Conservation (phyloP, 2,113 vertebrate species). For the Piliocolobus tephrosceles region DNA sequence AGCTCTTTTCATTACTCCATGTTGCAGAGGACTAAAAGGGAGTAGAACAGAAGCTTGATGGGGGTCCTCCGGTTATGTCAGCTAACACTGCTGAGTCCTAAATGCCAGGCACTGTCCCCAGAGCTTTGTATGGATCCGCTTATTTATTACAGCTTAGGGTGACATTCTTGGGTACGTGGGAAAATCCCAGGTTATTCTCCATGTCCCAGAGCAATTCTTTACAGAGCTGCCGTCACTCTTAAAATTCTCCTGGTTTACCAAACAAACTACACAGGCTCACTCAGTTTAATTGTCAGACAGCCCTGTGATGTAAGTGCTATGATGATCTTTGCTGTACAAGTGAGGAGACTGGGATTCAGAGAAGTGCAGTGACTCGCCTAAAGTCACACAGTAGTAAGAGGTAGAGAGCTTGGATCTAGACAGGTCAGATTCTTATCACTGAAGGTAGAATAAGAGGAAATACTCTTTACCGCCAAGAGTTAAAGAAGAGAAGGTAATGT, state of each 20-base stretch:
- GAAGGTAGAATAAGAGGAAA: not conserved
- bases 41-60: rapidly evolving
- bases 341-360: not conserved
- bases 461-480: not conserved
- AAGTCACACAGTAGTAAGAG: not conserved
- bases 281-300: not conserved
- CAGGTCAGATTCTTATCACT: too few species aligned
- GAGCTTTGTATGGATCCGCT: not conserved
- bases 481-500: not conserved
- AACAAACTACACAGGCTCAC: not conserved
- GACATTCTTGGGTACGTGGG: not conserved
- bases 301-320: too few species aligned
- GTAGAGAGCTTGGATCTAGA: not conserved
- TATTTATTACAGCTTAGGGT: not conserved
- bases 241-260: not conserved
- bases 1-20: too few species aligned
- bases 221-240: not conserved
- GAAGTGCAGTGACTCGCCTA: not conserved
- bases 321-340: not conserved
- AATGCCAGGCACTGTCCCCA: too few species aligned
- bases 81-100: not conserved
- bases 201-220: too few species aligned
- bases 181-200: not conserved
- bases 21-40: rapidly evolving
- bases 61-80: too few species aligned